These are phyloP conservation scores for Hypselothyrea guttata DNA, from an alignment of 2,888 invertebrate genomes.

Conservation along the genomic window DNA sequence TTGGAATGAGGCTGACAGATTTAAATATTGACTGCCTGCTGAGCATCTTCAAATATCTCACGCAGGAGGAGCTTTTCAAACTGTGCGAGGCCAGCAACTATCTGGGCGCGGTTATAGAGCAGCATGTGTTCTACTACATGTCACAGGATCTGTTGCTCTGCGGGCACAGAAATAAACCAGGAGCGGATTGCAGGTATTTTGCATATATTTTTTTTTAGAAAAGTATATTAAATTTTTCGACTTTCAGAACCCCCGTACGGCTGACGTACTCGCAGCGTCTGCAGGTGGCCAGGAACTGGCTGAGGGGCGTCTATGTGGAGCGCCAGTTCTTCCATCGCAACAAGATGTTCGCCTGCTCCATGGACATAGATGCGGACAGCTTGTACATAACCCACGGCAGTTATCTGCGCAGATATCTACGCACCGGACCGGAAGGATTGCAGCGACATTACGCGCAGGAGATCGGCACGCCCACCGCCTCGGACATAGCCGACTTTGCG, in stretches of 20 bases:
- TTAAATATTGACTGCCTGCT: constrained; percentile 82
- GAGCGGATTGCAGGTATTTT: constrained; percentile 63
- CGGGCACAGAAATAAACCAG: constrained; percentile 76
- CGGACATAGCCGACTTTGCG: constrained; percentile 78
- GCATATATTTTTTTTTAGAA: too few relatives aligned
- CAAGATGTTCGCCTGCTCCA: constrained; percentile 84
- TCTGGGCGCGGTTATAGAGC: constrained; percentile 83
- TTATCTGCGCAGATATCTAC: constrained; percentile 75
- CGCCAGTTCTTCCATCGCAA: constrained; percentile 82
- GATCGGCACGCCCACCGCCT: constrained; percentile 60
- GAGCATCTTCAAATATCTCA: constrained; percentile 84
- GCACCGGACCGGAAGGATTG: constrained; percentile 76
- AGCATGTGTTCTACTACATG: constrained; percentile 78
- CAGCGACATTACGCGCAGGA: constrained; percentile 72
- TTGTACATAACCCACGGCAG: constrained; percentile 84
- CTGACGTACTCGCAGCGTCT: constrained; percentile 77
- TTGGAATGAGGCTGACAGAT: constrained; percentile 62
- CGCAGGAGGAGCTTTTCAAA: constrained; percentile 83
- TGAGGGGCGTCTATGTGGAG: constrained; percentile 83
- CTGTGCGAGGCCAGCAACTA: constrained; percentile 83
- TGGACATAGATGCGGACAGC: constrained; percentile 83
- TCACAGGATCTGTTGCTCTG: constrained; percentile 79
- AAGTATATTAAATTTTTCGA: too few relatives aligned
- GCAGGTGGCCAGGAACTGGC: constrained; percentile 84
- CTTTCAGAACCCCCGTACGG: constrained; percentile 72